Percentiles rank a stretch among this genome's conserved stretches.
Conservation (phyloP, 2,113 vertebrate genomes). For the Astatotilapia flaviijosephi region DNA sequence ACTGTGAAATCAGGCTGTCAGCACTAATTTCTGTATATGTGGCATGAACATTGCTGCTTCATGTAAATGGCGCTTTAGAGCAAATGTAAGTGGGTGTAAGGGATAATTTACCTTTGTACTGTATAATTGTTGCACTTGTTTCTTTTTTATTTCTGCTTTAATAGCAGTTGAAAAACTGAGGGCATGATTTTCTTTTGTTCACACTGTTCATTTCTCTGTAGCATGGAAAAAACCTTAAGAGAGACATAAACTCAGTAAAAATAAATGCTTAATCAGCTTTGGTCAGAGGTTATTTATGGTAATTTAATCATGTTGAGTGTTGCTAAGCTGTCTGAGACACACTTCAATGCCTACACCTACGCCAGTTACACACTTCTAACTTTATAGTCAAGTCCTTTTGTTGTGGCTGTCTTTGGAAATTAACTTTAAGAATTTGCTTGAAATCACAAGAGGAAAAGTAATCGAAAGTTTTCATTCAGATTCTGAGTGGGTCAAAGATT, state of each 20-base stretch:
- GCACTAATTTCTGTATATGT: not conserved
- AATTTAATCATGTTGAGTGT: not conserved
- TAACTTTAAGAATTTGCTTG: not conserved
- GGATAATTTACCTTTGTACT: not conserved
- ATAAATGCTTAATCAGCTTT: not conserved
- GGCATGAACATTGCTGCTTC: not conserved
- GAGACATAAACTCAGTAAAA: not conserved
- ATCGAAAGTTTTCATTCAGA: not conserved
- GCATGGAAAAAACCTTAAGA: not conserved
- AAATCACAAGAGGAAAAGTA: not conserved
- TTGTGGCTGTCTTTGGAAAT: not conserved
- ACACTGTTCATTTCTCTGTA: not conserved
- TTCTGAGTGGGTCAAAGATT: not conserved
- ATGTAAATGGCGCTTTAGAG: not conserved
- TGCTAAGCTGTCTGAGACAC: not conserved
- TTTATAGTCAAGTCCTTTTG: not conserved
- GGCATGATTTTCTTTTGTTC: not conserved
- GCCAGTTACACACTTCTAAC: not conserved
- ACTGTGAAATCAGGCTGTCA: not conserved
- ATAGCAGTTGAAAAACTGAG: not conserved
- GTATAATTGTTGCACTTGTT: not conserved
- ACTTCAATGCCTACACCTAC: not conserved
- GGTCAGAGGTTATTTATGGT: not conserved
- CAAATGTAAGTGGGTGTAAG: not conserved
- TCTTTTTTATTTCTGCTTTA: accelerated